Evolutionary conservation across 1,140 invertebrate species (phyloP).

Genomic region (Diabrotica undecimpunctata): DNA sequence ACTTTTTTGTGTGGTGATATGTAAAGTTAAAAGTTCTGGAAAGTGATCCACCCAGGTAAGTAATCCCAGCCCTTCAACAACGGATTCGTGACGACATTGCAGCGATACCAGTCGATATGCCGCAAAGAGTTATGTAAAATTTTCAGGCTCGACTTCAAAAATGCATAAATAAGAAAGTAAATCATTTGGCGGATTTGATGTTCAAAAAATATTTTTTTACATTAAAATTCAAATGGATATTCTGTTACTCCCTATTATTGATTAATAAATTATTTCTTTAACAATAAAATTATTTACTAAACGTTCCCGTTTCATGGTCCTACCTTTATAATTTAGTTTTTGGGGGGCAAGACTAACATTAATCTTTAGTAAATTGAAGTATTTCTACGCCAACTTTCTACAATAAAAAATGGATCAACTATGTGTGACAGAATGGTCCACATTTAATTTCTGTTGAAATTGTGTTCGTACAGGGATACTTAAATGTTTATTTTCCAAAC

Average conservation of each 20-base stretch:
- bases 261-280: conserved; percentile 10
- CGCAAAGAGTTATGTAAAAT: conserved; percentile 20
- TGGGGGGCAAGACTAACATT: no score
- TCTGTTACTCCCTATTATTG: conserved; percentile 12
- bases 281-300: conserved; percentile 20
- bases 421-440: no score
- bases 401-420: no score
- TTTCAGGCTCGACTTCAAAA: conserved; percentile 23
- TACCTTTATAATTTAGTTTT: no score
- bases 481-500: no score
- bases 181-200: conserved; percentile 17
- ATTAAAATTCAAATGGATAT: conserved; percentile 10
- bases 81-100: conserved; percentile 25
- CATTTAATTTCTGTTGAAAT: no score
- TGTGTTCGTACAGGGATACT: no score
- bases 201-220: conserved; percentile 19
- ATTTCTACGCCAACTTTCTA: no score
- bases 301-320: background rate
- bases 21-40: conserved; percentile 1
- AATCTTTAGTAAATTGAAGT: no score
- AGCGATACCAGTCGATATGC: conserved; percentile 23
- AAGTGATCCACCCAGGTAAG: conserved; percentile 12
- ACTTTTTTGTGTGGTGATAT: no score
- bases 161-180: conserved; percentile 49
- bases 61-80: conserved; percentile 23